Evolutionary conservation across 2,888 invertebrate species (phyloP).

Genomic region (Pristionchus mayeri): DNA sequence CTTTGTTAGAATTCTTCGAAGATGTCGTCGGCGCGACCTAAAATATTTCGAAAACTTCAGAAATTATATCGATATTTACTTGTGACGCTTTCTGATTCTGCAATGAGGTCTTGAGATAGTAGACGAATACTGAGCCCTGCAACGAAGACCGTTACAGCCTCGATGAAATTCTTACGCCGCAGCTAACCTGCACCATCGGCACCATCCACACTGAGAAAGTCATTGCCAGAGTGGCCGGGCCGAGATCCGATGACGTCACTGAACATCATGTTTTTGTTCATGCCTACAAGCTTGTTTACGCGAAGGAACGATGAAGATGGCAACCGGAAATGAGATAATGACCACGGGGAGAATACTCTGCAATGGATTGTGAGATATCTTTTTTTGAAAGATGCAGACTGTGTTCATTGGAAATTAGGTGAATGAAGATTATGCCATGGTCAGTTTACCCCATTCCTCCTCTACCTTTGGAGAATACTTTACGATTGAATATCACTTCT

Average conservation of each 20-base stretch:
- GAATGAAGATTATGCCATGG: no score
- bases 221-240: neutral
- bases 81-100: neutral
- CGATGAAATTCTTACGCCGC: no score
- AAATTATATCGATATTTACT: neutral
- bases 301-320: conserved; percentile 2
- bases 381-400: no score
- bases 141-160: neutral
- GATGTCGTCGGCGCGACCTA: neutral
- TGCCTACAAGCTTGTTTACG: neutral
- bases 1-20: neutral
- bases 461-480: no score
- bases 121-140: conserved; percentile 32
- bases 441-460: no score
- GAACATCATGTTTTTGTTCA: neutral
- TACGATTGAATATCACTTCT: neutral
- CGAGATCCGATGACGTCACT: neutral
- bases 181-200: conserved; percentile 31
- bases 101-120: neutral
- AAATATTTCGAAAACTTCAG: neutral
- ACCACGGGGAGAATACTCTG: conserved; percentile 33
- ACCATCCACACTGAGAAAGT: conserved; percentile 32
- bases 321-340: neutral
- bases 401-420: no score
- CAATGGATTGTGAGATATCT: no score